Percentiles rank a stretch among this genome's conserved stretches.
Evolutionary conservation across 1,140 invertebrate species (phyloP).

Genomic region (Ceratoteleas bidentatus): DNA sequence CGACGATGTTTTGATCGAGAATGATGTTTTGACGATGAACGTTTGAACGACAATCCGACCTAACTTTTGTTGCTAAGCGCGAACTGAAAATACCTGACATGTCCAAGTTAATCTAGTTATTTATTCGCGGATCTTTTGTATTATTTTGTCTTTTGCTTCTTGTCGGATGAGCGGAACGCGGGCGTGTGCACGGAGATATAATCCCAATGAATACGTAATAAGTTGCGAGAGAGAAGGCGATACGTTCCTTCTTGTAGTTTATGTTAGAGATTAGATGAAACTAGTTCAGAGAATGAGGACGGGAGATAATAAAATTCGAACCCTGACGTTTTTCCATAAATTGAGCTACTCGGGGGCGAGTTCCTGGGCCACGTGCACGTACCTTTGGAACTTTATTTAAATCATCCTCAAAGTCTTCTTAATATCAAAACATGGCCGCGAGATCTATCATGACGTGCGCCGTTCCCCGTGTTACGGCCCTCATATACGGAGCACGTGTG

Average conservation of each 20-base stretch:
- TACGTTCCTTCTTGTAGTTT: conserved; percentile 62
- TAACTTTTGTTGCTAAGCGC: conserved; percentile 46
- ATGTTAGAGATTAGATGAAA: conserved; percentile 67
- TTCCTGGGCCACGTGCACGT: conserved; percentile 61
- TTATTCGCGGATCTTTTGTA: conserved; percentile 62
- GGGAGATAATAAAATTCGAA: conserved; percentile 63
- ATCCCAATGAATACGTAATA: conserved; percentile 67
- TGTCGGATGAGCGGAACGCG: conserved; percentile 64
- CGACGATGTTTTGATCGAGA: conserved; percentile 22
- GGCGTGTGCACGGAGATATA: conserved; percentile 58
- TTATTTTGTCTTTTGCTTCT: conserved; percentile 61
- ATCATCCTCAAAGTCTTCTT: conserved; percentile 73
- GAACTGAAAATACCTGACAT: conserved; percentile 56
- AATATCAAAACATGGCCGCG: conserved; percentile 73
- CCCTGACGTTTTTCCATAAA: conserved; percentile 75
- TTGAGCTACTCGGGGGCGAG: conserved; percentile 68
- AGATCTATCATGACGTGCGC: conserved; percentile 43
- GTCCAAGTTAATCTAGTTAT: conserved; percentile 65
- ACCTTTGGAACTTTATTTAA: conserved; percentile 74
- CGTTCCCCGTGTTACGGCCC: conserved; percentile 36
- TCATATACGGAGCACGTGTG: conserved; percentile 15
- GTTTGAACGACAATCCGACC: conserved; percentile 33
- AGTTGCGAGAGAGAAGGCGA: conserved; percentile 54
- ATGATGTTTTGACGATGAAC: too few species aligned
- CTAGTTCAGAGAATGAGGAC: conserved; percentile 61